phyloP scores from a whole-genome alignment of 2,113 vertebrate genomes.

The Percopsis transmontana region DNA sequence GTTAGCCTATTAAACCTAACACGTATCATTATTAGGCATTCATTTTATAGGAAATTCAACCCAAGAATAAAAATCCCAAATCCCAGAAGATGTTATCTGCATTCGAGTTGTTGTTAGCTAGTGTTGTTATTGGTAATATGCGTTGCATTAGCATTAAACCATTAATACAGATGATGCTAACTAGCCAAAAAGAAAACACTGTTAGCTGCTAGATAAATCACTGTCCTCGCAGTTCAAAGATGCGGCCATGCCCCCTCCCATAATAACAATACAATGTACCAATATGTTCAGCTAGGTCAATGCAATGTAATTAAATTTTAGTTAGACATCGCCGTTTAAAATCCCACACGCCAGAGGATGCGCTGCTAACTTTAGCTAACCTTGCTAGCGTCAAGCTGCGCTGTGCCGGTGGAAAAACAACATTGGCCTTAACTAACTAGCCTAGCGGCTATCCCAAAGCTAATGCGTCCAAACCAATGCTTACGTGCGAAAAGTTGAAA shows the following conservation, averaged over 20 bases:
- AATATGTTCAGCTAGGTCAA: too few species aligned
- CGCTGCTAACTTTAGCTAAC: conserved; percentile 49
- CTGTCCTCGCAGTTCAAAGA: conserved; percentile 2
- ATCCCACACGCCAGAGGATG: too few species aligned
- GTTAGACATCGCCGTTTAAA: too few species aligned
- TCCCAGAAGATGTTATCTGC: too few species aligned
- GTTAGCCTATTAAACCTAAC: too few species aligned
- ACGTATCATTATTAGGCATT: too few species aligned
- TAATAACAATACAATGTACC: background rate
- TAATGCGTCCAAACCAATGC: conserved; percentile 61
- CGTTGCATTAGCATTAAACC: conserved; percentile 49
- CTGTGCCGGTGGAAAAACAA: conserved; percentile 58
- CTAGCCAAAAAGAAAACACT: conserved; percentile 41
- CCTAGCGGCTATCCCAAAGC: conserved; percentile 62
- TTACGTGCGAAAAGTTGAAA: conserved; percentile 70
- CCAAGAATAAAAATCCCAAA: too few species aligned
- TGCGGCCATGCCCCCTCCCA: background rate
- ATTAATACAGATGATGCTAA: conserved; percentile 43
- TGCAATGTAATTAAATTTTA: too few species aligned
- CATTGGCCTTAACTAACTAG: conserved; percentile 60
- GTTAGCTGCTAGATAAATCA: conserved; percentile 24
- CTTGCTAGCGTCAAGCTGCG: conserved; percentile 32
- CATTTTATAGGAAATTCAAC: too few species aligned
- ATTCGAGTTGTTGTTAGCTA: conserved; percentile 2
- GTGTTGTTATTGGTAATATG: conserved; percentile 41